These are phyloP conservation scores for Drosophila cognata DNA, from an alignment of 2,888 invertebrate species.

Conservation along the genomic window DNA sequence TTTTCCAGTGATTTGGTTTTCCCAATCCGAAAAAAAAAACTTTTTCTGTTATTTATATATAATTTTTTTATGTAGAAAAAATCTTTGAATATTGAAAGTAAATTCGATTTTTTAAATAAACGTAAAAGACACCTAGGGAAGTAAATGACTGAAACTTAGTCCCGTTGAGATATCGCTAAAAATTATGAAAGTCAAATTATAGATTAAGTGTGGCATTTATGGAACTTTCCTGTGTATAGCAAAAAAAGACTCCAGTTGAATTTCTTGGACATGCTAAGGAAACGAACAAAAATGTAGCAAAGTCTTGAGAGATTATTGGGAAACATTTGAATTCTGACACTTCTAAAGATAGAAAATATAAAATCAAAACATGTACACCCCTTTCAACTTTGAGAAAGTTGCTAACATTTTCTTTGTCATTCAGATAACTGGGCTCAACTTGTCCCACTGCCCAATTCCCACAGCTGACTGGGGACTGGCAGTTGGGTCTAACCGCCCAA, in stretches of 20 bases:
- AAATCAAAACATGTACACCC: neutral
- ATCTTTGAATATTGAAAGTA: neutral
- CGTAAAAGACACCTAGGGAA: neutral
- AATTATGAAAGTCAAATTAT: neutral
- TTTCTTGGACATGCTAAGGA: neutral
- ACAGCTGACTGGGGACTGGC: slow-evolving; percentile 26
- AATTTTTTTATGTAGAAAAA: neutral
- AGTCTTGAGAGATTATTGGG: neutral
- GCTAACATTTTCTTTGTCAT: slow-evolving; percentile 15
- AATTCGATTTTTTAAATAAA: neutral
- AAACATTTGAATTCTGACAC: neutral
- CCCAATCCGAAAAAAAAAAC: neutral
- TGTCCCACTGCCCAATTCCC: slow-evolving; percentile 44
- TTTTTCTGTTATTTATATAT: neutral
- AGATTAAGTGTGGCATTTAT: neutral
- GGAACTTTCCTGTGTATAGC: neutral
- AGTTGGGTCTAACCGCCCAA: slow-evolving; percentile 56
- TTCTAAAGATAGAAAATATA: neutral
- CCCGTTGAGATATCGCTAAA: neutral
- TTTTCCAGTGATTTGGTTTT: neutral
- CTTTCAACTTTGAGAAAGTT: slow-evolving; percentile 21
- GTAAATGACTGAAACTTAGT: neutral
- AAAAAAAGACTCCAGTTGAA: neutral
- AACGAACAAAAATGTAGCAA: neutral
- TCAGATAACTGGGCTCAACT: slow-evolving; percentile 9